phyloP scores from a whole-genome alignment of 2,797 vertebrate genomes.

The Chromis chromis region DNA sequence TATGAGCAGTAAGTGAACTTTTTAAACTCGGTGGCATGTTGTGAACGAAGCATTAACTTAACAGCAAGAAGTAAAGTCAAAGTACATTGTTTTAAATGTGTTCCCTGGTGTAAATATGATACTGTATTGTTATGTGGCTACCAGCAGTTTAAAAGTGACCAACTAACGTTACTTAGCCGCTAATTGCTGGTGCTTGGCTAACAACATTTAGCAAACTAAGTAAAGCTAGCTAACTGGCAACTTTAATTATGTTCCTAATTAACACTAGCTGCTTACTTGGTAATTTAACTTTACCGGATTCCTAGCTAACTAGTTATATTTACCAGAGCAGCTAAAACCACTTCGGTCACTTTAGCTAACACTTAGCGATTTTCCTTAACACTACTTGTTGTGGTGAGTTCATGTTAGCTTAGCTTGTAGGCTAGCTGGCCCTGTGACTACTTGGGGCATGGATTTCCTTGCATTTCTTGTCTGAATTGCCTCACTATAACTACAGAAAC shows the following conservation, averaged over 20 bases:
- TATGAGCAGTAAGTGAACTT: conserved; percentile 89
- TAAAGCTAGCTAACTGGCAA: conserved; percentile 23
- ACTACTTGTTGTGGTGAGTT: conserved; percentile 53
- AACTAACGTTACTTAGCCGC: conserved; percentile 52
- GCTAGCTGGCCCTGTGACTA: conserved; percentile 68
- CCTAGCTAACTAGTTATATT: too few species aligned
- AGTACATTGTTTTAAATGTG: neutral
- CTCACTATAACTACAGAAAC: neutral
- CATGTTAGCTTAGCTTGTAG: conserved; percentile 67
- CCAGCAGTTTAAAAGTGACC: conserved; percentile 66
- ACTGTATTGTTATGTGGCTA: conserved; percentile 33
- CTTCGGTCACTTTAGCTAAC: neutral
- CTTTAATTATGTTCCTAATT: neutral
- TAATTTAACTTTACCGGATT: neutral
- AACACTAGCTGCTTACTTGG: neutral
- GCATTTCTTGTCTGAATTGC: neutral
- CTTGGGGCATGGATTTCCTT: conserved; percentile 52
- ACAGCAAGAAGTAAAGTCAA: neutral
- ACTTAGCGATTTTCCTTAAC: conserved; percentile 21
- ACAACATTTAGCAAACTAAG: conserved; percentile 55
- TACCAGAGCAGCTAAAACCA: neutral
- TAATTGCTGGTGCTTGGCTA: conserved; percentile 61
- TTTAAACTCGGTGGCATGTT: conserved; percentile 56
- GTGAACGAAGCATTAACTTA: conserved; percentile 20
- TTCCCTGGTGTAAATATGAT: neutral